A percentile compares a stretch with the other conserved stretches of the same genome.
Evolutionary conservation across 2,113 vertebrate genomes (phyloP).

Genomic region (Chlamydotis undulata): DNA sequence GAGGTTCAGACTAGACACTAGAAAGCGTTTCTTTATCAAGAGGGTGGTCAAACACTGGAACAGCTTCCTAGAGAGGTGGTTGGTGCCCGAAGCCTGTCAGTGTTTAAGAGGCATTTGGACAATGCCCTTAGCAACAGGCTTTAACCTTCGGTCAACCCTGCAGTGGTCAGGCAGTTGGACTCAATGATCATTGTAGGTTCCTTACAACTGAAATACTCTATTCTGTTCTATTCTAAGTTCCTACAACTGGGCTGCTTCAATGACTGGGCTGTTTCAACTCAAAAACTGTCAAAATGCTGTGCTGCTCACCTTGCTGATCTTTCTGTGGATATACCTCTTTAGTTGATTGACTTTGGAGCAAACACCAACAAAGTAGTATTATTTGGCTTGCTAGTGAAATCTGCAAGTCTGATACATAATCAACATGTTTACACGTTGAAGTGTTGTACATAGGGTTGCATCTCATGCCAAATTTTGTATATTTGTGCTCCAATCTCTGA

Average conservation of each 20-base stretch:
- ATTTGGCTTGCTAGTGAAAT: neutral
- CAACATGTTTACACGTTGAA: neutral
- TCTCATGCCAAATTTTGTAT: neutral
- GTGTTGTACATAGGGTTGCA: neutral
- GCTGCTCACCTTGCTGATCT: neutral
- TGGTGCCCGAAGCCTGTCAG: neutral
- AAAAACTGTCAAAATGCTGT: neutral
- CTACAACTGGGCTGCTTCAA: neutral
- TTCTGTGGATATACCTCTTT: neutral
- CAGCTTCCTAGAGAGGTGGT: neutral
- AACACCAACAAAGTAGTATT: neutral
- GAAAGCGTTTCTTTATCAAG: neutral
- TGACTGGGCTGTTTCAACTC: neutral
- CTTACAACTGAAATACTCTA: neutral
- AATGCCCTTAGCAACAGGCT: neutral
- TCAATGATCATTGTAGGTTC: neutral
- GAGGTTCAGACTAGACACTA: neutral
- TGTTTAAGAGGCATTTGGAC: too few species aligned
- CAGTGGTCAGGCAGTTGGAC: neutral
- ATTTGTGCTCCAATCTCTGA: neutral
- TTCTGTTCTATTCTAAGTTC: neutral
- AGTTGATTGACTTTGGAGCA: neutral
- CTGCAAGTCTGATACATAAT: neutral
- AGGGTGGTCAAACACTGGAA: neutral
- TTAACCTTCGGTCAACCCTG: neutral